phyloP scores from a whole-genome alignment of 2,888 invertebrate species.

The Phengaris alcon region DNA sequence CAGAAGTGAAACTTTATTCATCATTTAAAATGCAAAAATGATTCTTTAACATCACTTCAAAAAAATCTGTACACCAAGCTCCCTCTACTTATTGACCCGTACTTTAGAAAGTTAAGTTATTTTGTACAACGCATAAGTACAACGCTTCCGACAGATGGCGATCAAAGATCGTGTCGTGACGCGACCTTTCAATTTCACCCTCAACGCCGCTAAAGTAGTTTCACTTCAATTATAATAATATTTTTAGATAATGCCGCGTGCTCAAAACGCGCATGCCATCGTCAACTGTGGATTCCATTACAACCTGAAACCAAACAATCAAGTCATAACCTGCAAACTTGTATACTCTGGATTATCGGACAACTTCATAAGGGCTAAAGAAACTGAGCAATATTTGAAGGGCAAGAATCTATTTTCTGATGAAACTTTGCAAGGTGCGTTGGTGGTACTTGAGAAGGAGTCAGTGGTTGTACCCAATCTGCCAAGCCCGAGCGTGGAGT shows the following conservation, averaged over 20 bases:
- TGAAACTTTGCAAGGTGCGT: conserved; percentile 56
- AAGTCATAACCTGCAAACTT: conserved; percentile 62
- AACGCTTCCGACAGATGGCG: too few relatives aligned
- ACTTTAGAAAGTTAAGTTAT: too few relatives aligned
- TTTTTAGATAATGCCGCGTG: conserved; percentile 82
- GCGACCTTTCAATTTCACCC: too few relatives aligned
- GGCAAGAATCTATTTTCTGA: conserved; percentile 58
- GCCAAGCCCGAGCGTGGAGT: conserved; percentile 77
- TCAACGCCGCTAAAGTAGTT: too few relatives aligned
- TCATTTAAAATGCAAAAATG: too few relatives aligned
- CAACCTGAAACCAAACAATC: conserved; percentile 56
- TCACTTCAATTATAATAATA: too few relatives aligned
- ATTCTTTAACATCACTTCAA: too few relatives aligned
- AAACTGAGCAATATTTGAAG: conserved; percentile 64
- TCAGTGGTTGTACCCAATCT: conserved; percentile 50
- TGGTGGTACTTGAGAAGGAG: conserved; percentile 47
- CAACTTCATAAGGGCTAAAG: conserved; percentile 55
- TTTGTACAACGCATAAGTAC: too few relatives aligned
- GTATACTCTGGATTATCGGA: conserved; percentile 77
- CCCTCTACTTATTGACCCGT: too few relatives aligned
- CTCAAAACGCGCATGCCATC: conserved; percentile 85
- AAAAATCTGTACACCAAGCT: too few relatives aligned
- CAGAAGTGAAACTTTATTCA: too few relatives aligned
- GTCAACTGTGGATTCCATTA: conserved; percentile 86
- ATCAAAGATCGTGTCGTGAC: too few relatives aligned